A percentile compares a stretch with the other conserved stretches of the same genome.
Evolutionary conservation across 2,888 invertebrate species (phyloP).

Genomic region (Poecilobothrus nobilitatus): DNA sequence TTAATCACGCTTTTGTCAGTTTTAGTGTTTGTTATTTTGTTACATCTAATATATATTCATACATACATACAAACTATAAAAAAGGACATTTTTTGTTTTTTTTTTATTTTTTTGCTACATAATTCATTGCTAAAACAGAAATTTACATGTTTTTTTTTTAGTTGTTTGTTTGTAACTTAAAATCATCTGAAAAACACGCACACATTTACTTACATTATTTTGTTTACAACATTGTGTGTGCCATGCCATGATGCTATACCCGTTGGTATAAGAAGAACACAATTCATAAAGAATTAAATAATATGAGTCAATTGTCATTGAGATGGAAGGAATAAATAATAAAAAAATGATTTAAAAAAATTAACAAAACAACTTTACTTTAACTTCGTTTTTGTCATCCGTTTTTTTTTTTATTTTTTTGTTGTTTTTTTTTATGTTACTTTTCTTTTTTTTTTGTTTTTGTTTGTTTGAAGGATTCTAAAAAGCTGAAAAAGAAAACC

Average conservation of each 20-base stretch:
- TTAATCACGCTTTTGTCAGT: background rate
- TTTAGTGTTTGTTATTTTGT: background rate
- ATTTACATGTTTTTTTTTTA: background rate
- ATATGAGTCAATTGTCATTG: slow-evolving; percentile 1
- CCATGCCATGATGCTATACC: background rate
- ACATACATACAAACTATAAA: background rate
- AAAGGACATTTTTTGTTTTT: background rate
- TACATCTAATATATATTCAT: background rate
- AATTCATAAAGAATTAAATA: background rate
- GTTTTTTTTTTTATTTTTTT: no score
- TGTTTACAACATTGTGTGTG: no score
- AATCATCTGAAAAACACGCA: background rate
- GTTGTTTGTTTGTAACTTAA: no score
- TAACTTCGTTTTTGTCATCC: no score
- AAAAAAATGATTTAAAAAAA: no score
- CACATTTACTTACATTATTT: background rate
- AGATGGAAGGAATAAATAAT: background rate
- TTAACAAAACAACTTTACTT: no score
- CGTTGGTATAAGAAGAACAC: background rate
- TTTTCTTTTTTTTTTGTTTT: no score
- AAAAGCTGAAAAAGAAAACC: background rate
- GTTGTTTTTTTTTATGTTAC: no score
- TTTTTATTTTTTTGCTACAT: background rate
- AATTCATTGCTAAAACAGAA: background rate
- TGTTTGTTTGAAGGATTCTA: no score